These are phyloP conservation scores for Zosterops lateralis DNA, from an alignment of 2,113 vertebrate genomes.

Conservation along the genomic window DNA sequence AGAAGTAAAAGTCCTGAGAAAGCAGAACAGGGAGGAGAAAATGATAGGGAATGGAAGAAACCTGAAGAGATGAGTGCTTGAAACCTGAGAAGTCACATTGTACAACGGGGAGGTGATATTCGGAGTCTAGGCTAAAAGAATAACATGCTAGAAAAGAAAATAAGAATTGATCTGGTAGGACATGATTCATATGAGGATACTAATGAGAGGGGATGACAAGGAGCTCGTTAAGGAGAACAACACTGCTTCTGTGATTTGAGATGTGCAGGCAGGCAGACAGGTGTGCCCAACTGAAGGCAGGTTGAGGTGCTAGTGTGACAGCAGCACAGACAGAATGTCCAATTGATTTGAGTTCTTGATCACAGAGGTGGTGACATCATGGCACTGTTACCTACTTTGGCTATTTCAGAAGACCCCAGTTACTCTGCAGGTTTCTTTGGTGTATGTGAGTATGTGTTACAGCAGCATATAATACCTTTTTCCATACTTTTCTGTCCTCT, in stretches of 20 bases:
- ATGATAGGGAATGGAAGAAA: neutral
- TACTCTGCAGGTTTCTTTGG: neutral
- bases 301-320: neutral
- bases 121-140: neutral
- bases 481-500: neutral
- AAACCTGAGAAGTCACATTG: neutral
- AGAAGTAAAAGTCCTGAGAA: neutral
- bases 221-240: neutral
- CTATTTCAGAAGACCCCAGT: neutral
- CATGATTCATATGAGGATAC: neutral
- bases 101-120: neutral
- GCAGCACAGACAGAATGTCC: neutral
- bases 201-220: neutral
- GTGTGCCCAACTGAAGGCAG: neutral
- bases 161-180: neutral
- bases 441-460: neutral
- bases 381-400: neutral
- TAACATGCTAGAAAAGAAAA: neutral
- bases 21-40: neutral
- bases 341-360: neutral
- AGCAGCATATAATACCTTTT: neutral
- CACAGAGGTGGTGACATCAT: rapidly evolving
- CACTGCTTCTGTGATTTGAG: neutral
- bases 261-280: neutral
- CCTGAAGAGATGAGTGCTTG: rapidly evolving